Evolutionary conservation across 2,797 vertebrate species (phyloP), one percentile per base, ranked within the genome.

Genomic region (Xiphorhynchus erythropygius): DNA sequence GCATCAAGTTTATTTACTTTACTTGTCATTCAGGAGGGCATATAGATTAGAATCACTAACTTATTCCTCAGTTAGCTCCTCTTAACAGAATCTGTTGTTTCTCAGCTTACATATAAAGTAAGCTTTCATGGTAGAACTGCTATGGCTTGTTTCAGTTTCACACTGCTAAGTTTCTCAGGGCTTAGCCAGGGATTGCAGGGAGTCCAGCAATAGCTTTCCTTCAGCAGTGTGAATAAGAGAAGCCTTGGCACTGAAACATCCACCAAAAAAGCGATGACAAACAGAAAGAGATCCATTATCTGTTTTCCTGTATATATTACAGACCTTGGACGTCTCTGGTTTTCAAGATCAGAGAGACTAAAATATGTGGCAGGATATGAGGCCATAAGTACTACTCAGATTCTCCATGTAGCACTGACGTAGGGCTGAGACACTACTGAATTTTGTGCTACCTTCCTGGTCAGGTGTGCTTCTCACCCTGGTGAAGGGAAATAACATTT

Each of bases 401-500:
- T 74, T 92, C 93, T 96, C 93, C 90, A 7, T 65, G 64, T 56
- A 87, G 80, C 74, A 46, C 28, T 73, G 59, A 84, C 64, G 81
- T 5, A 79, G 85, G 73, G 57, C 49, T 82, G 77, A 74, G 85
- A 77, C 80, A 57, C 85, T 60, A 60, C 44, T 0, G 2, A 87
- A 73, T 86, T 89, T 52, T 89, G 25, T 3, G 7, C 77, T 68
- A 74, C 83, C 88, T 93, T 91, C 91, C 88, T 93, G 85, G 81
- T 74, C 94, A 97, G 94, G 93, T 96, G 94, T 94, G 87, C 95
- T 87, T 91, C 95, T 77, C 80, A 84, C 80, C 57, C 91, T 86
- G 69, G 41, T 59, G 52, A 27, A 82, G 65, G 83, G 63, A 91
- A 67, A 33, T 71, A 94, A 92, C 87, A 86, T 94, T 91, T 96